phyloP scores from a whole-genome alignment of 2,797 vertebrate genomes.

The Ctenochaetus hawaiiensis region DNA sequence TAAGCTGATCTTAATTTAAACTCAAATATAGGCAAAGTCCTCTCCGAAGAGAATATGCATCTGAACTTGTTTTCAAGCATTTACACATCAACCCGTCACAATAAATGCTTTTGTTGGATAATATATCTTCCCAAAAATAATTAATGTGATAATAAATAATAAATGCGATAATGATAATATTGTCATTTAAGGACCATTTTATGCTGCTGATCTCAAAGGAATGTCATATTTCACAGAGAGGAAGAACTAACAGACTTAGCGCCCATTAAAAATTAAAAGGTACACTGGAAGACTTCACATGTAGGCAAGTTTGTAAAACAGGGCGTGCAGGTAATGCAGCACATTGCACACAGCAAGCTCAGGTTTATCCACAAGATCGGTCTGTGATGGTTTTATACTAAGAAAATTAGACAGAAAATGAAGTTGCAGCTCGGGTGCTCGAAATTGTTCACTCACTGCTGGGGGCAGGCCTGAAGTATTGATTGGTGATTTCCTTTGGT shows the following conservation, averaged over 20 bases:
- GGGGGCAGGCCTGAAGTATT: constrained; percentile 31
- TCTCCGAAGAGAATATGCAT: not conserved
- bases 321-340: not conserved
- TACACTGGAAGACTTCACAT: not conserved
- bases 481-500: constrained; percentile 40
- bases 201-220: not conserved
- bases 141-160: no score
- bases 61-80: not conserved
- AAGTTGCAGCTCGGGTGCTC: constrained; percentile 7
- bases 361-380: not conserved
- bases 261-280: not conserved
- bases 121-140: no score
- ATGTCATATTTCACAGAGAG: not conserved
- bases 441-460: constrained; percentile 13
- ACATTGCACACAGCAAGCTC: not conserved
- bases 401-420: constrained; percentile 2
- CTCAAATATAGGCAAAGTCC: constrained; percentile 18
- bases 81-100: no score
- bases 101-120: no score
- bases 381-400: not conserved
- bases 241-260: not conserved
- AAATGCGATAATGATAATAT: no score
- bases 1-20: constrained; percentile 24
- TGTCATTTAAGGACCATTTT: no score
- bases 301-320: constrained; percentile 1